Evolutionary conservation across 2,888 invertebrate species (phyloP).

Genomic region (Callyntrura sp.): DNA sequence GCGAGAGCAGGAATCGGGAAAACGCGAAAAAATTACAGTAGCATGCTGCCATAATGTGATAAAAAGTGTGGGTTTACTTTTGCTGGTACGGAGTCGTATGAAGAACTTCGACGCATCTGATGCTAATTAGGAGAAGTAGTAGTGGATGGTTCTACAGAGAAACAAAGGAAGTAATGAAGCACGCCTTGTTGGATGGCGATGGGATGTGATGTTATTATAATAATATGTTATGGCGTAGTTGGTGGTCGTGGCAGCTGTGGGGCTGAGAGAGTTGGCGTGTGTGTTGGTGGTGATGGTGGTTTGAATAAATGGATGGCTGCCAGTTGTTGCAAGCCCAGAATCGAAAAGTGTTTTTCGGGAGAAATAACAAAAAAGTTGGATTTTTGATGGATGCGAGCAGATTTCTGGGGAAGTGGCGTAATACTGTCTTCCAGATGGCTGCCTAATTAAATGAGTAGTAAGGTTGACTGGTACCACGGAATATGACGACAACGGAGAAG

Average conservation of each 20-base stretch:
- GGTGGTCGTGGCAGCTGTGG: constrained; percentile 24
- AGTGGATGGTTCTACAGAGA: background rate
- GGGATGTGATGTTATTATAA: background rate
- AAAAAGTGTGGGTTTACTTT: constrained; percentile 8
- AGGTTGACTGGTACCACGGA: constrained; percentile 2
- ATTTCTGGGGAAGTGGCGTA: too few relatives aligned
- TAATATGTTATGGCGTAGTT: too few relatives aligned
- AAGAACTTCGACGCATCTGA: constrained; percentile 2
- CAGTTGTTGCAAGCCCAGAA: too few relatives aligned
- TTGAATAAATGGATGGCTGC: background rate
- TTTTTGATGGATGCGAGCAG: too few relatives aligned
- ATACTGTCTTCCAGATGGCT: constrained; percentile 47
- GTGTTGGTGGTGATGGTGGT: too few relatives aligned
- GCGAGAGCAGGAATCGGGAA: too few relatives aligned
- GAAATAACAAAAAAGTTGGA: too few relatives aligned
- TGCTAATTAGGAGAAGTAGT: constrained; percentile 31
- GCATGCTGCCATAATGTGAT: background rate
- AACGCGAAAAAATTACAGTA: too few relatives aligned
- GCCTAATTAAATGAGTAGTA: constrained; percentile 42
- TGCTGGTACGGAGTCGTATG: background rate
- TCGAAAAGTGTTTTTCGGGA: too few relatives aligned
- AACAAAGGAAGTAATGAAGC: constrained; percentile 58
- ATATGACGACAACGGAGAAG: background rate
- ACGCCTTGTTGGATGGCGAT: constrained; percentile 25
- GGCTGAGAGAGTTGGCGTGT: background rate